Conservation (phyloP, 2,888 invertebrate species). For the Clusia tigrina region DNA sequence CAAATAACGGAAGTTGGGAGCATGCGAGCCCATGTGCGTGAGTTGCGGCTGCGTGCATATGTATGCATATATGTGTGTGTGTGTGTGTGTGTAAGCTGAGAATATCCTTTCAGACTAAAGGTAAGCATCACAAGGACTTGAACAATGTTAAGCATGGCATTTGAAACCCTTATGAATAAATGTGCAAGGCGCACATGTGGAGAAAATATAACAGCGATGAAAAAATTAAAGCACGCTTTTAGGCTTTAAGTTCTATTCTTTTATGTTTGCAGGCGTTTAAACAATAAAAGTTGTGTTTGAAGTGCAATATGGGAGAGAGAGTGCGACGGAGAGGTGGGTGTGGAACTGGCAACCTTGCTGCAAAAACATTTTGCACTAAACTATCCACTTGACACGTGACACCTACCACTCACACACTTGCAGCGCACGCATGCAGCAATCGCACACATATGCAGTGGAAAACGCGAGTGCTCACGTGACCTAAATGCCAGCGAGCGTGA, state of each 20-base stretch:
- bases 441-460: background rate
- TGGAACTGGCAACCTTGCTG: background rate
- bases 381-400: conserved; percentile 8
- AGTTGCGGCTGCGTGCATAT: background rate
- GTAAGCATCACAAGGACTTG: background rate
- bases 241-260: conserved; percentile 6
- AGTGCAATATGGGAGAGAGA: background rate
- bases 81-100: background rate
- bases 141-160: conserved; percentile 1
- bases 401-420: background rate
- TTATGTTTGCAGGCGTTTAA: no score
- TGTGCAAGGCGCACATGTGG: background rate
- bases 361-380: background rate
- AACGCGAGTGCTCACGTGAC: background rate
- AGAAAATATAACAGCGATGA: background rate
- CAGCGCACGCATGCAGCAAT: background rate
- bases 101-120: background rate
- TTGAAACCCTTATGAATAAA: background rate
- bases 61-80: background rate
- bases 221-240: background rate
- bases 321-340: background rate
- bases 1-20: conserved; percentile 11
- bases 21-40: background rate
- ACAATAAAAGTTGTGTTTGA: no score
- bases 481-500: conserved; percentile 3